Evolutionary conservation across 2,888 invertebrate genomes (phyloP).

Genomic region (Platycnemis pennipes): DNA sequence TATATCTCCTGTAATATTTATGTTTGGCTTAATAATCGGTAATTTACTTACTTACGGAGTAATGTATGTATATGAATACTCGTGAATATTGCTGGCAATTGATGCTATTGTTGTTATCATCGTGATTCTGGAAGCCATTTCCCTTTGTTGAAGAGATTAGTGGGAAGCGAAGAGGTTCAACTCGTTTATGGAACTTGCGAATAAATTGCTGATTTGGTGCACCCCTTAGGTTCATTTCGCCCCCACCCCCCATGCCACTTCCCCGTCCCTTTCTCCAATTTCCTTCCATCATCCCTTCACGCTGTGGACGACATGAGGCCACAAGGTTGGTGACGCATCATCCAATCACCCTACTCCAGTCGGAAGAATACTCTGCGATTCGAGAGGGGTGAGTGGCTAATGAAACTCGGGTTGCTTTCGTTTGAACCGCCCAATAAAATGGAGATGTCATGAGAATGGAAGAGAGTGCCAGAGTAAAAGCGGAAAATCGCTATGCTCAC

Average conservation of each 20-base stretch:
- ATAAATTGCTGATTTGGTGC: background rate
- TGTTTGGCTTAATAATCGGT: too few relatives aligned
- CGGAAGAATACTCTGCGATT: background rate
- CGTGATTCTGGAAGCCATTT: too few relatives aligned
- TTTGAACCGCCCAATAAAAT: background rate
- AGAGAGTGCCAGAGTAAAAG: background rate
- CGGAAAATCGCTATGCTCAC: background rate
- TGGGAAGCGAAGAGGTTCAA: too few relatives aligned
- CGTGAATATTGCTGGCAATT: too few relatives aligned
- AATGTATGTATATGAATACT: too few relatives aligned
- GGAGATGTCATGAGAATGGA: background rate
- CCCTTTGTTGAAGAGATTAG: too few relatives aligned
- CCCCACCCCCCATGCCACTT: background rate
- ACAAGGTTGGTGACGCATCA: background rate
- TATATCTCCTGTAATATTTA: too few relatives aligned
- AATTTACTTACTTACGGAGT: too few relatives aligned
- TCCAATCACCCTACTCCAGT: background rate
- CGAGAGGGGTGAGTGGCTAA: background rate
- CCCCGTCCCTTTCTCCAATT: background rate
- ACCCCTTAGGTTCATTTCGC: background rate
- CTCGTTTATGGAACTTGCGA: too few relatives aligned
- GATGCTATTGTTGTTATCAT: too few relatives aligned
- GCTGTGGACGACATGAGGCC: conserved; percentile 1
- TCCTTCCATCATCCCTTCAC: background rate
- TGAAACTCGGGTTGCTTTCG: background rate